phyloP scores from a whole-genome alignment of 2,888 invertebrate genomes.

The Agrenia bidenticulata region DNA sequence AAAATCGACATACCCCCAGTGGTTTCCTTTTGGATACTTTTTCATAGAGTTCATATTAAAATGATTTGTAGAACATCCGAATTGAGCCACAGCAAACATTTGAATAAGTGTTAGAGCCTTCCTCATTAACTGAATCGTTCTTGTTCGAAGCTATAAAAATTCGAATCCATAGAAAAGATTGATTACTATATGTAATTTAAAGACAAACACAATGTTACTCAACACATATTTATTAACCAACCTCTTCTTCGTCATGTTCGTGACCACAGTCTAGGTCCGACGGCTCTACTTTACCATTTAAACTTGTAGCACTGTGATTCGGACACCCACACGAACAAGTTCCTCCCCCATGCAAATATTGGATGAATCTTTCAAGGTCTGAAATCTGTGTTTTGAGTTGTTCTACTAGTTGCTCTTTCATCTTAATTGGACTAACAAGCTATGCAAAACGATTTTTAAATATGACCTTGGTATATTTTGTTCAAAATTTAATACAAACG shows the following conservation, averaged over 20 bases:
- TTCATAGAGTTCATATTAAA: conserved; percentile 80
- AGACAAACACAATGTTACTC: too few species aligned
- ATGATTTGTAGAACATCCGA: conserved; percentile 74
- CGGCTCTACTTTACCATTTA: background rate
- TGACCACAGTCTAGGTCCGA: conserved; percentile 39
- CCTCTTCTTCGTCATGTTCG: conserved; percentile 45
- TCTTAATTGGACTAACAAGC: conserved; percentile 89
- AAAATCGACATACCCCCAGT: conserved; percentile 75
- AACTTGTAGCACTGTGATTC: background rate
- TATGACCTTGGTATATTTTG: too few species aligned
- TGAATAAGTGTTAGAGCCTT: conserved; percentile 86
- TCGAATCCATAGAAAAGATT: too few species aligned
- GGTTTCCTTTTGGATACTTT: conserved; percentile 79
- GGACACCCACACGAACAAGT: conserved; percentile 15
- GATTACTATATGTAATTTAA: too few species aligned
- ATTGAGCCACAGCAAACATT: conserved; percentile 87
- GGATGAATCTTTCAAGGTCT: conserved; percentile 95
- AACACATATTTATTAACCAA: too few species aligned
- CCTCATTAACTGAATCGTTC: conserved; percentile 75
- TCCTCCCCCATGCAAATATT: conserved; percentile 76
- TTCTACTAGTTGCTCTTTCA: conserved; percentile 92
- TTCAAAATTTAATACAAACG: too few species aligned
- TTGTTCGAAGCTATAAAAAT: conserved; percentile 55
- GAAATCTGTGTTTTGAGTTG: conserved; percentile 96
- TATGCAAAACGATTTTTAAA: conserved; percentile 53